phyloP scores from a whole-genome alignment of 2,113 vertebrate genomes.

The Rhinopomastus cyanomelas region DNA sequence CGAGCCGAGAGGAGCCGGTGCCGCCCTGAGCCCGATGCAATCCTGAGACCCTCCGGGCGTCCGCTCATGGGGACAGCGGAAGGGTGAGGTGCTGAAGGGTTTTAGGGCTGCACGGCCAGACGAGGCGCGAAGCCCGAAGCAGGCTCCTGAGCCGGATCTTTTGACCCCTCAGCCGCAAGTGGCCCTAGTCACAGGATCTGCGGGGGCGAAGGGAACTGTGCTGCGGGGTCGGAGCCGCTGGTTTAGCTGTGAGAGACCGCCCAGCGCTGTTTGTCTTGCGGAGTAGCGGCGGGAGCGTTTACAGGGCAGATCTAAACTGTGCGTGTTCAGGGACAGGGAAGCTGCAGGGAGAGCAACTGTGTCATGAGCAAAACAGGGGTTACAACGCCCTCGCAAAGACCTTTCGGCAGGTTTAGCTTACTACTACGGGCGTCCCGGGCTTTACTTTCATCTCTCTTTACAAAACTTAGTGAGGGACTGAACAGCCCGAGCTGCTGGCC shows the following conservation, averaged over 20 bases:
- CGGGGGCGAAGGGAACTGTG: fast-evolving
- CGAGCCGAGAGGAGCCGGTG: not conserved
- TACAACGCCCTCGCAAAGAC: not conserved
- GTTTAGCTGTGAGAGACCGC: not conserved
- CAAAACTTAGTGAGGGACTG: not conserved
- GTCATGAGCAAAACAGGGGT: not conserved
- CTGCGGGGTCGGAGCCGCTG: not conserved
- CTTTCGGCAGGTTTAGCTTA: not conserved
- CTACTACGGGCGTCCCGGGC: not conserved
- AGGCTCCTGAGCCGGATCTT: not conserved
- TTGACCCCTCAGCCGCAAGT: not conserved
- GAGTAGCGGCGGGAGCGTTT: not conserved
- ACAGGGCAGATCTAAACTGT: not conserved
- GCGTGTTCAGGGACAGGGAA: not conserved
- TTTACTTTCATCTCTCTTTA: not conserved
- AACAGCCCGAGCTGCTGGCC: not conserved
- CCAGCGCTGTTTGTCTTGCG: not conserved
- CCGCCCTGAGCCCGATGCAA: not conserved
- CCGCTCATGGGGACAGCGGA: not conserved
- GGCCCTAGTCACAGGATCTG: not conserved
- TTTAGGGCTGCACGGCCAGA: not conserved
- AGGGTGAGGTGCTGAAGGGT: not conserved
- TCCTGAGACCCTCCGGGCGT: not conserved
- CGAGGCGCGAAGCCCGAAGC: not conserved
- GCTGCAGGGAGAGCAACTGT: not conserved